Percentiles rank a stretch among this genome's conserved stretches.
Evolutionary conservation across 2,888 invertebrate genomes (phyloP).

Genomic region (Leptinotarsa juncta): DNA sequence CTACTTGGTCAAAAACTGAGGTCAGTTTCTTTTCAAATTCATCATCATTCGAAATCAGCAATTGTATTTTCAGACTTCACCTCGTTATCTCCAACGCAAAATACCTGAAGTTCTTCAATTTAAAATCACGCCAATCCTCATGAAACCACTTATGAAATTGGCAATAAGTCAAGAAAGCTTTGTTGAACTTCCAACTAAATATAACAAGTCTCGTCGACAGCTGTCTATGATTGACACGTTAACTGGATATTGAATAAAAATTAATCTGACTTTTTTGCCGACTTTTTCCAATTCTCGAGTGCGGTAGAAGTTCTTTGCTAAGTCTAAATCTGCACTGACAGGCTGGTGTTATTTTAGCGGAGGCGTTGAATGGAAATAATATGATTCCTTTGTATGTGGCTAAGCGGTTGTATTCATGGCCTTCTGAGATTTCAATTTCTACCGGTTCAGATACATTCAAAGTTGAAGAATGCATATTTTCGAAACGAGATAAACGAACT

Average conservation of each 20-base stretch:
- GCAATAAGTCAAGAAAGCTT: constrained; percentile 30
- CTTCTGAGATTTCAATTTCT: constrained; percentile 48
- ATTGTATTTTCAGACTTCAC: too few relatives aligned
- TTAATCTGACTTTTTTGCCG: constrained; percentile 46
- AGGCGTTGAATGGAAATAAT: constrained; percentile 56
- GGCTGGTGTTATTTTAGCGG: constrained; percentile 57
- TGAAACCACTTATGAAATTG: constrained; percentile 27
- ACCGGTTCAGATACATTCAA: constrained; percentile 24
- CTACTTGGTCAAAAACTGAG: too few relatives aligned
- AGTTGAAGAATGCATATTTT: neutral
- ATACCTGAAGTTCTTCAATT: neutral
- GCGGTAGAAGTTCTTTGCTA: constrained; percentile 25
- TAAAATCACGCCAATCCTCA: constrained; percentile 6
- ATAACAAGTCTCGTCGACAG: constrained; percentile 27
- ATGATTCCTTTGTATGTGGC: constrained; percentile 47
- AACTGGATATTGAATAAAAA: constrained; percentile 37
- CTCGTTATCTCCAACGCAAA: neutral
- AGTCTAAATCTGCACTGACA: constrained; percentile 43
- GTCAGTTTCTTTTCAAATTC: too few relatives aligned
- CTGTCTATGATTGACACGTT: constrained; percentile 27
- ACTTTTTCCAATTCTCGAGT: constrained; percentile 42
- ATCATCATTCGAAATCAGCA: too few relatives aligned
- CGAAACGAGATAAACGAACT: neutral
- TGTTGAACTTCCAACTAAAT: constrained; percentile 25
- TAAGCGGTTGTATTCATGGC: constrained; percentile 42